Evolutionary conservation across 2,113 vertebrate genomes (phyloP).

Genomic region (Pleuronectes platessa): DNA sequence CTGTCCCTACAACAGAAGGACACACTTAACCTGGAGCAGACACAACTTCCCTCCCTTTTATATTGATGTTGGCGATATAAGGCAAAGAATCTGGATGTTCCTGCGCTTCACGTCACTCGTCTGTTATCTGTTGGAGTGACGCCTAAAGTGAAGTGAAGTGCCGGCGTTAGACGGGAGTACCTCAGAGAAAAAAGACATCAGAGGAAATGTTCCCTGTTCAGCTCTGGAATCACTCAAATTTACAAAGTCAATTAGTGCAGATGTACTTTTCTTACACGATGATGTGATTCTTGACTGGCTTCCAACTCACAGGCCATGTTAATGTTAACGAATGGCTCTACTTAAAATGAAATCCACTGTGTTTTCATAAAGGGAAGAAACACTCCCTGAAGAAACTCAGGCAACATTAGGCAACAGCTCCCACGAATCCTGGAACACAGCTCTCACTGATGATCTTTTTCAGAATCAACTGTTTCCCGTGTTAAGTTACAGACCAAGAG

Average conservation of each 20-base stretch:
- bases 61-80: background rate
- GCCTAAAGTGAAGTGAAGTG: background rate
- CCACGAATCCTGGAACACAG: background rate
- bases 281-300: background rate
- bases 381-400: background rate
- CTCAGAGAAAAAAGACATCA: background rate
- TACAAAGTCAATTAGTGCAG: background rate
- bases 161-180: background rate
- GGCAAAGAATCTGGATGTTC: constrained; percentile 12
- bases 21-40: background rate
- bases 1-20: background rate
- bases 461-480: background rate
- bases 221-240: background rate
- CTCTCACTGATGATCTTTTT: background rate
- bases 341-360: background rate
- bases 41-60: background rate
- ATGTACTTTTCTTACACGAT: background rate
- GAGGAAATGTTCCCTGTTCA: background rate
- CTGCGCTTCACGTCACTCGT: constrained; percentile 5
- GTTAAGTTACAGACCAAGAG: background rate
- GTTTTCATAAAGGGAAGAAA: background rate
- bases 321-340: background rate
- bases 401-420: background rate
- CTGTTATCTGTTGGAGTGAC: background rate
- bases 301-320: background rate